Percentiles rank a stretch among this genome's conserved stretches.
Evolutionary conservation across 2,113 vertebrate species (phyloP).

Genomic region (Symphodus melops): DNA sequence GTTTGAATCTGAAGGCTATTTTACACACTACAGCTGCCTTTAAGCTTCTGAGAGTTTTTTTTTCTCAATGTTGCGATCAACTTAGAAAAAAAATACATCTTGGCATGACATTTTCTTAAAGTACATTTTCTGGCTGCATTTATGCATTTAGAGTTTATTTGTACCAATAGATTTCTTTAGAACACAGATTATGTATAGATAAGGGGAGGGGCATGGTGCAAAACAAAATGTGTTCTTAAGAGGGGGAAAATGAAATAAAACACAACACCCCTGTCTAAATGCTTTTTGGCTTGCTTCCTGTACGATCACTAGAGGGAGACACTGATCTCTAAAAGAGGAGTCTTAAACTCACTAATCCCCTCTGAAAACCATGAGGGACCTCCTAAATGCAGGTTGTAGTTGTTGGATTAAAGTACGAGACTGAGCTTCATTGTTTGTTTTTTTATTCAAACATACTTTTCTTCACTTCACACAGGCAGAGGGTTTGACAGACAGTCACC

Average conservation of each 20-base stretch:
- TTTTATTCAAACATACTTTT: constrained; percentile 43
- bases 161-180: no score
- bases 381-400: constrained; percentile 51
- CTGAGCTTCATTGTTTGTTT: constrained; percentile 51
- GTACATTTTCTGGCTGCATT: no score
- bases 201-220: no score
- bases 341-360: constrained; percentile 62
- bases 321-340: constrained; percentile 46
- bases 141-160: no score
- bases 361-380: constrained; percentile 56
- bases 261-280: not conserved
- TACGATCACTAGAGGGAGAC: constrained; percentile 76
- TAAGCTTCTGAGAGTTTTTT: not conserved
- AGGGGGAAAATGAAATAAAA: no score
- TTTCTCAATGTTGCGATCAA: not conserved
- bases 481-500: constrained; percentile 32
- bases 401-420: constrained; percentile 63
- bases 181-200: not conserved
- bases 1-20: constrained; percentile 16
- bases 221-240: no score
- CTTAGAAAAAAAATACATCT: not conserved
- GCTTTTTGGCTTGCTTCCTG: not conserved
- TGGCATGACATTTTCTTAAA: no score
- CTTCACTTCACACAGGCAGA: constrained; percentile 34
- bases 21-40: not conserved